Conservation (phyloP, 2,888 invertebrate species). For the Malthinus flaveolus region DNA sequence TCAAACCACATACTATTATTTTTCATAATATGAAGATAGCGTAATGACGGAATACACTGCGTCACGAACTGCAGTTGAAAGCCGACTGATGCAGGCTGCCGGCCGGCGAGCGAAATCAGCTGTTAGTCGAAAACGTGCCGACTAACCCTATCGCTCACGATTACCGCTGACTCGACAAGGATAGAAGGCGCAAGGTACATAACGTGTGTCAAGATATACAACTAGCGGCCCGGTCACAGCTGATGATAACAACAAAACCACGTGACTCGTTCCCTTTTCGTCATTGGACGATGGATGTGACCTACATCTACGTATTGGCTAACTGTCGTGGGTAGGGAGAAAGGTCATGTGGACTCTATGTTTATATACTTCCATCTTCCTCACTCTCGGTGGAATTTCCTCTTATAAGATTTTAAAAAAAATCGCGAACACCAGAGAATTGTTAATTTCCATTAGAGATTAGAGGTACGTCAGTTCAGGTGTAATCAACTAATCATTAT, state of each 20-base stretch:
- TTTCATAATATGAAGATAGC: slow-evolving; percentile 36
- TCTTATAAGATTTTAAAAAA: not conserved
- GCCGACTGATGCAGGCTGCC: slow-evolving; percentile 46
- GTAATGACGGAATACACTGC: slow-evolving; percentile 38
- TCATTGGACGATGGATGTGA: slow-evolving; percentile 58
- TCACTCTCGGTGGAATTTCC: slow-evolving; percentile 26
- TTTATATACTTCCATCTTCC: slow-evolving; percentile 8
- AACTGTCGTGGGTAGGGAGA: slow-evolving; percentile 44
- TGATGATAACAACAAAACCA: slow-evolving; percentile 73
- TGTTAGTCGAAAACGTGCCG: slow-evolving; percentile 43
- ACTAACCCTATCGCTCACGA: slow-evolving; percentile 36
- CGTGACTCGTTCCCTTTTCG: slow-evolving; percentile 56
- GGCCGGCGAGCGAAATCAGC: slow-evolving; percentile 53
- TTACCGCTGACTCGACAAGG: slow-evolving; percentile 8
- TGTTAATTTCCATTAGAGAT: slow-evolving; percentile 14
- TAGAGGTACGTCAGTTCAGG: slow-evolving; percentile 17
- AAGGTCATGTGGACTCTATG: slow-evolving; percentile 44
- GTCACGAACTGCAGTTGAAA: slow-evolving; percentile 46
- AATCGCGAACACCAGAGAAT: not conserved
- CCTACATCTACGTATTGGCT: slow-evolving; percentile 62
- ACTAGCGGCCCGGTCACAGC: slow-evolving; percentile 58
- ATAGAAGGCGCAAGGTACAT: slow-evolving; percentile 38
- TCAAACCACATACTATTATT: slow-evolving; percentile 51
- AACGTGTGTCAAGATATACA: slow-evolving; percentile 30
- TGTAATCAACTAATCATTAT: slow-evolving; percentile 10